A percentile compares a stretch with the other conserved stretches of the same genome.
phyloP scores from a whole-genome alignment of 2,797 vertebrate species.

The Alfaro cultratus region DNA sequence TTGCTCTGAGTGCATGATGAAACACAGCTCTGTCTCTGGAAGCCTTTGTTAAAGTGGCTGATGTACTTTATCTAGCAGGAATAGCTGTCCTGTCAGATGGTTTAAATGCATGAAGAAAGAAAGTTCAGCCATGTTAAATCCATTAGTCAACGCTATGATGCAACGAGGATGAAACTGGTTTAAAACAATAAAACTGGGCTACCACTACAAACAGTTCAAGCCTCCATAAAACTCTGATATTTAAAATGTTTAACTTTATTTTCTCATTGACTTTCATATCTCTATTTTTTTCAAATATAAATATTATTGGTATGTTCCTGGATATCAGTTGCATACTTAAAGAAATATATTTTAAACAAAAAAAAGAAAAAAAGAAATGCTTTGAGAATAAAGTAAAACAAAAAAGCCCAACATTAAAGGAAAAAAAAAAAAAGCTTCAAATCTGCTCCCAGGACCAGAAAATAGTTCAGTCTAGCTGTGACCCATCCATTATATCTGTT shows the following conservation, averaged over 20 bases:
- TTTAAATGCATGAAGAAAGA: conserved; percentile 41
- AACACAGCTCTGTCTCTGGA: conserved; percentile 38
- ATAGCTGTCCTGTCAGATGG: conserved; percentile 38
- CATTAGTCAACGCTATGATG: conserved; percentile 71
- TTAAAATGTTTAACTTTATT: neutral
- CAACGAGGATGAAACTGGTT: conserved; percentile 60
- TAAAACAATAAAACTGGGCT: conserved; percentile 35
- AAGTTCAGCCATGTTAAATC: conserved; percentile 49
- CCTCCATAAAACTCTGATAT: conserved; percentile 4
- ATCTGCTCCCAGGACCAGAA: neutral
- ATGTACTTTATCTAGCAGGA: conserved; percentile 38
- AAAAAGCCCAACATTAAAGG: neutral
- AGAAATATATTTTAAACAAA: neutral
- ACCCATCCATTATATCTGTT: neutral
- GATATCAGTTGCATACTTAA: neutral
- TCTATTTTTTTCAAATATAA: neutral
- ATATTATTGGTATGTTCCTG: neutral
- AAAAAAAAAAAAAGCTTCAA: neutral
- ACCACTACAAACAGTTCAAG: conserved; percentile 32
- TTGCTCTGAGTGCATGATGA: conserved; percentile 47
- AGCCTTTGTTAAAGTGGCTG: conserved; percentile 41
- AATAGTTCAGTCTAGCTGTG: neutral
- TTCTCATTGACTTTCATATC: conserved; percentile 3
- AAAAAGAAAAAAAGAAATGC: neutral
- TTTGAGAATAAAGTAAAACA: neutral